Evolutionary conservation across 2,888 invertebrate genomes (phyloP).

Genomic region (Micropterix aruncella): DNA sequence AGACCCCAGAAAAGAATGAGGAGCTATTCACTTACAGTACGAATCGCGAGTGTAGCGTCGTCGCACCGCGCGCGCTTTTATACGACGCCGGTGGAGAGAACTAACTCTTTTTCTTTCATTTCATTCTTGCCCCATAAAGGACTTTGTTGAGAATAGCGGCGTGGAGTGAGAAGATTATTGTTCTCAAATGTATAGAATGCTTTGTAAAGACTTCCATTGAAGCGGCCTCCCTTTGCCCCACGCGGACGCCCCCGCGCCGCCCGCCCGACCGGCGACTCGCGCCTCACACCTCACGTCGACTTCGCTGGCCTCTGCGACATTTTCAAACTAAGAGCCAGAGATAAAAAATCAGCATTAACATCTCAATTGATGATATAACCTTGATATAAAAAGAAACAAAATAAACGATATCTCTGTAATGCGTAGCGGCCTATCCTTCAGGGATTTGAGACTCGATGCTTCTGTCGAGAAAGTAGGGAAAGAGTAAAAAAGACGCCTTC

Average conservation of each 20-base stretch:
- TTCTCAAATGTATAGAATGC: constrained; percentile 14
- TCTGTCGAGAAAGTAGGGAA: no score
- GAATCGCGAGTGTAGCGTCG: constrained; percentile 8
- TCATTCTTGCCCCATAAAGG: constrained; percentile 14
- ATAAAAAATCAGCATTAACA: no score
- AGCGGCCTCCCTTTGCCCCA: constrained; percentile 13
- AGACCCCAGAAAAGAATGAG: not conserved
- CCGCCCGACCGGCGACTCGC: constrained; percentile 7
- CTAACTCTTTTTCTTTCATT: constrained; percentile 14
- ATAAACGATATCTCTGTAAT: no score
- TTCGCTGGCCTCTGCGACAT: not conserved
- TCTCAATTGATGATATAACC: no score
- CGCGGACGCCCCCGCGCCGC: constrained; percentile 13
- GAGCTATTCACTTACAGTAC: constrained; percentile 2
- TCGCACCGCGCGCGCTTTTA: constrained; percentile 3
- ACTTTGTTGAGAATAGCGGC: constrained; percentile 12
- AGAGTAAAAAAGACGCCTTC: no score
- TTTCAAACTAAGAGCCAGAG: no score
- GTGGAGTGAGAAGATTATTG: constrained; percentile 14
- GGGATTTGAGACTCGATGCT: no score
- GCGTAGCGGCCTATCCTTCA: no score
- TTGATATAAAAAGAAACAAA: no score
- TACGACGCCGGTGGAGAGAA: constrained; percentile 10
- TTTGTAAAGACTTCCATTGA: constrained; percentile 15
- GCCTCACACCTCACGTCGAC: constrained; percentile 4